Evolutionary conservation across 1,140 invertebrate genomes (phyloP).

Genomic region (Spodoptera frugiperda): DNA sequence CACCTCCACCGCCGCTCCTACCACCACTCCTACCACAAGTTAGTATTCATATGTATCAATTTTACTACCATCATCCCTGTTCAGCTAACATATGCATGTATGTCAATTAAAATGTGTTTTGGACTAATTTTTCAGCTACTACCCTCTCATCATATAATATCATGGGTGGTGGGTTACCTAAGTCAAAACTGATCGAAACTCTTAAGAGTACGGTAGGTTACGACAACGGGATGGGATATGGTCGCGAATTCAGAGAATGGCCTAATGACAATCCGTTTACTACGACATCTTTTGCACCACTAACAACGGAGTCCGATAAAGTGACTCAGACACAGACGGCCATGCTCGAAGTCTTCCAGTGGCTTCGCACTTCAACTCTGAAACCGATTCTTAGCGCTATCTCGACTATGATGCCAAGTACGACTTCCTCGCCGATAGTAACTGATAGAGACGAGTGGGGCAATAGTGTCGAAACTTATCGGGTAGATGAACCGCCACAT

Average conservation of each 20-base stretch:
- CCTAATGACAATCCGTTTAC: constrained; percentile 85
- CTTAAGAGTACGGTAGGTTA: constrained; percentile 82
- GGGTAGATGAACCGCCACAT: constrained; percentile 84
- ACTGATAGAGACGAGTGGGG: constrained; percentile 80
- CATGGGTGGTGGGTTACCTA: constrained; percentile 75
- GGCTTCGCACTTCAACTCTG: constrained; percentile 81
- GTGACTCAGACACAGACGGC: constrained; percentile 81
- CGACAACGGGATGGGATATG: constrained; percentile 67
- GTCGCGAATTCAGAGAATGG: constrained; percentile 78
- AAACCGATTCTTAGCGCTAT: constrained; percentile 80
- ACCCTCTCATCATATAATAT: constrained; percentile 78
- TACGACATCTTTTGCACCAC: constrained; percentile 77
- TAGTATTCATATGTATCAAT: constrained; percentile 57
- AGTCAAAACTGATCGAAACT: constrained; percentile 80
- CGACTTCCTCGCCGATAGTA: constrained; percentile 66
- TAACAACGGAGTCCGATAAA: constrained; percentile 78
- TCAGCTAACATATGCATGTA: constrained; percentile 69
- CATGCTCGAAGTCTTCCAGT: constrained; percentile 86
- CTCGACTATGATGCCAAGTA: constrained; percentile 70
- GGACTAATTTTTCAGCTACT: constrained; percentile 80
- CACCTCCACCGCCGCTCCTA: constrained; percentile 82
- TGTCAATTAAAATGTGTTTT: constrained; percentile 71
- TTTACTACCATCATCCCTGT: constrained; percentile 31
- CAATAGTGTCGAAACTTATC: constrained; percentile 81
- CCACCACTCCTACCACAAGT: constrained; percentile 82